A percentile compares a stretch with the other conserved stretches of the same genome.
Evolutionary conservation across 2,888 invertebrate genomes (phyloP).

Genomic region (Mystacides longicornis): DNA sequence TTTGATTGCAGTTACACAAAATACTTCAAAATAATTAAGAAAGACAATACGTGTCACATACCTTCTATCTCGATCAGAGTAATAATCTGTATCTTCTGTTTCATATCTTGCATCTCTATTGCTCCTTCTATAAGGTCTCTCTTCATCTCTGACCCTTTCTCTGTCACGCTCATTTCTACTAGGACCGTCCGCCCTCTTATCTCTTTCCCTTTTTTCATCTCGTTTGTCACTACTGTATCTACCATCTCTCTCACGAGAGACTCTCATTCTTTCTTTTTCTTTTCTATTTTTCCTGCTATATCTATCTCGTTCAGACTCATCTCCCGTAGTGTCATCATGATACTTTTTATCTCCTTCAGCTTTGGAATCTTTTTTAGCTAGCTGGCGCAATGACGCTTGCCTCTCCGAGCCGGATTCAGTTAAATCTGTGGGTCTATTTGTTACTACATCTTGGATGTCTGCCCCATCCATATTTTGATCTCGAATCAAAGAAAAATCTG

Average conservation of each 20-base stretch:
- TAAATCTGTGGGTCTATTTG: constrained; percentile 33
- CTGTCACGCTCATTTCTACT: too few species aligned
- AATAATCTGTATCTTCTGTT: constrained; percentile 60
- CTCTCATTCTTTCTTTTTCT: constrained; percentile 22
- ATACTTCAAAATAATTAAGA: too few species aligned
- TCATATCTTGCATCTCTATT: constrained; percentile 50
- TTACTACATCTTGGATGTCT: constrained; percentile 34
- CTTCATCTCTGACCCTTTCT: constrained; percentile 32
- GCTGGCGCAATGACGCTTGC: constrained; percentile 31
- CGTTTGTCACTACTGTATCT: constrained; percentile 34
- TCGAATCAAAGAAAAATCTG: constrained; percentile 38
- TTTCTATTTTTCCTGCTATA: constrained; percentile 31
- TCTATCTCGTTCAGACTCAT: constrained; percentile 43
- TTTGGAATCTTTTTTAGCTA: not conserved
- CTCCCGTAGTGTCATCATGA: constrained; percentile 39
- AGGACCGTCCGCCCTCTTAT: constrained; percentile 33
- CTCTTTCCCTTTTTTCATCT: constrained; percentile 34
- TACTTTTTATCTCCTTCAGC: constrained; percentile 26
- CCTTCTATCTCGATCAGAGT: constrained; percentile 51
- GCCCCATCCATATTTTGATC: constrained; percentile 49
- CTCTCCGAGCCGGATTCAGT: constrained; percentile 35
- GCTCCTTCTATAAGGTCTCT: constrained; percentile 36
- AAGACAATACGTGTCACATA: constrained; percentile 25
- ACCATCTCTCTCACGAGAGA: constrained; percentile 23
- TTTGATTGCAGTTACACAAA: not conserved